A percentile compares a stretch with the other conserved stretches of the same genome.
Evolutionary conservation across 1,140 invertebrate genomes (phyloP).

Genomic region (Cyclargus thomasi): DNA sequence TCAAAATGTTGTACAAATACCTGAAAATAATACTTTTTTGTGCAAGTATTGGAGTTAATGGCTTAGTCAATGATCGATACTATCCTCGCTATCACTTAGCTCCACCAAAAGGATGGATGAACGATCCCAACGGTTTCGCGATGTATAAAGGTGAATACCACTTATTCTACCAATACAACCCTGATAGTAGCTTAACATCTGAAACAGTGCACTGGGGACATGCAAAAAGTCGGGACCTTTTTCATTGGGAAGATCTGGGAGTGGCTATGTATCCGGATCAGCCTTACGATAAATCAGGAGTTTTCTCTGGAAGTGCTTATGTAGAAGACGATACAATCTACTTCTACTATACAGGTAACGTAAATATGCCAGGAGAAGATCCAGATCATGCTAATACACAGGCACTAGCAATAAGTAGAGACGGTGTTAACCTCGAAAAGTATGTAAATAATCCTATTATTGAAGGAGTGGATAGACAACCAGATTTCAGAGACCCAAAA

Average conservation of each 20-base stretch:
- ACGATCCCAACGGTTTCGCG: slow-evolving; percentile 2
- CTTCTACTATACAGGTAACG: slow-evolving; percentile 12
- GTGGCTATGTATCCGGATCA: slow-evolving; percentile 5
- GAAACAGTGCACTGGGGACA: neutral
- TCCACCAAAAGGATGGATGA: slow-evolving; percentile 6
- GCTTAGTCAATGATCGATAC: neutral
- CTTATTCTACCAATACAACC: slow-evolving; percentile 10
- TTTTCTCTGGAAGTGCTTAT: slow-evolving; percentile 6
- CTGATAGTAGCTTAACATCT: neutral
- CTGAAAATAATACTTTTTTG: neutral
- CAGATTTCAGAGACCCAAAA: slow-evolving; percentile 12
- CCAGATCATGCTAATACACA: slow-evolving; percentile 5
- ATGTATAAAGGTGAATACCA: slow-evolving; percentile 7
- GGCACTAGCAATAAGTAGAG: slow-evolving; percentile 2
- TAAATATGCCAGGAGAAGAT: neutral
- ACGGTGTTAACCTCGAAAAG: neutral
- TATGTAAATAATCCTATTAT: neutral
- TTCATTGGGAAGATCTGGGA: slow-evolving; percentile 11
- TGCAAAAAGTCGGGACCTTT: slow-evolving; percentile 1
- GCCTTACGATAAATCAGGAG: slow-evolving; percentile 10
- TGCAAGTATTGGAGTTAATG: neutral
- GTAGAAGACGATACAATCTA: slow-evolving; percentile 6
- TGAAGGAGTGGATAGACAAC: neutral
- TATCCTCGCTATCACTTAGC: slow-evolving; percentile 6
- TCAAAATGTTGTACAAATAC: neutral